Base-by-base conservation (phyloP, 2,113 vertebrate genomes). In the Manacus vitellinus region DNA sequence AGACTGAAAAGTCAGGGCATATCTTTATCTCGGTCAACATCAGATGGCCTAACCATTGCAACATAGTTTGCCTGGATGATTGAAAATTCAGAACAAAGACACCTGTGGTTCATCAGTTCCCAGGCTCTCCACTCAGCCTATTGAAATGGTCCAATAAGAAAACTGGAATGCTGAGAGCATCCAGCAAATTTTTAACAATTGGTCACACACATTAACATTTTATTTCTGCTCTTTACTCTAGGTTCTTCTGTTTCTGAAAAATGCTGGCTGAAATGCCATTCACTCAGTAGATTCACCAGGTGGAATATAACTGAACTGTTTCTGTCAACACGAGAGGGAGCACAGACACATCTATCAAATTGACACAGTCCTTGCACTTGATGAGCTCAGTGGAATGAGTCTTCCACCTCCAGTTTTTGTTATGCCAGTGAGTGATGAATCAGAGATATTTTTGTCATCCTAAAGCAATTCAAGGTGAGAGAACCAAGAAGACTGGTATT, bases 381-480 rank as follows among this genome's bases (percentile, higher is more conserved):
- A 89, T 79, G 73, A 92, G 85, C 65, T 78, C 49, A 10, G 39
- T 84, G 47, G 79, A 93, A 96, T 72, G 61, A 92, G 88, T 59
- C 65, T 59, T 95, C 76, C 85, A 93, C 92, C 95, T 84, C 86
- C 96, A 91, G 85, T 43, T 96, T 92, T 81, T 58, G 63, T 83
- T 80, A 92, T 16, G 31, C 61, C 92, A 65, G 1, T 63, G 85
- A 96, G 41, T 67, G 85, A 96, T 95, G 88, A 96, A 94, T 96
- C 92, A 93, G 88, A 94, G 85, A 65, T 89, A 95, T 96, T 97
- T 96, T 41, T 92, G 96, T 95, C 88, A 77, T 72, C 52, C 72
- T 49, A 91, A 92, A 95, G 94, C 35, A 87, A 96, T 91, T 96
- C 76, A 88, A 95, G 94, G 92, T 97, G 83, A 96, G 44, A 86